These are phyloP conservation scores for Melanerpes formicivorus DNA, from an alignment of 2,113 vertebrate species.

Conservation along the genomic window DNA sequence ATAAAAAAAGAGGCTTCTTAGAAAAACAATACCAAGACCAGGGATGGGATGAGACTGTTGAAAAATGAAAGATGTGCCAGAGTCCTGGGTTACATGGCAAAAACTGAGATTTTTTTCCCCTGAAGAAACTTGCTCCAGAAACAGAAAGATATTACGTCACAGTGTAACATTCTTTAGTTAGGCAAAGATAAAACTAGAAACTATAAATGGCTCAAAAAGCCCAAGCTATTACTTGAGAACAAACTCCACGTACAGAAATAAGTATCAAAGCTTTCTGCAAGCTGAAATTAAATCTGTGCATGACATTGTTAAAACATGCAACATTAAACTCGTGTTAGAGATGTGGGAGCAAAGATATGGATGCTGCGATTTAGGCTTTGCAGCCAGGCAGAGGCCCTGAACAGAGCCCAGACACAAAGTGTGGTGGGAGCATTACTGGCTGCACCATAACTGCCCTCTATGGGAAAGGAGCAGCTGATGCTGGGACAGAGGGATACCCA, in stretches of 20 bases:
- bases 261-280: neutral
- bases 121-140: neutral
- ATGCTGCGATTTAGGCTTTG: fast-evolving
- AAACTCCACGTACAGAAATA: neutral
- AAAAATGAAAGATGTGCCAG: neutral
- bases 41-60: neutral
- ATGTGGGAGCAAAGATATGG: neutral
- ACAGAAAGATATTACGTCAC: neutral
- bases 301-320: neutral
- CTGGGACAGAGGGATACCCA: neutral
- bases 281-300: neutral
- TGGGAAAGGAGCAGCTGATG: neutral
- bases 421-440: neutral
- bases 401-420: neutral
- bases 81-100: neutral
- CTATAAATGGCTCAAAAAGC: neutral
- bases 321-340: neutral
- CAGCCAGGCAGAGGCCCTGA: fast-evolving
- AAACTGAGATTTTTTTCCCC: neutral
- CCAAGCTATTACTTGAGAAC: neutral
- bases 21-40: neutral
- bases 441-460: fast-evolving
- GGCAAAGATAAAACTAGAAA: neutral
- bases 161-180: neutral
- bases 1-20: neutral